Evolutionary conservation across 2,888 invertebrate genomes (phyloP).

Genomic region (Heliothis peltigera): DNA sequence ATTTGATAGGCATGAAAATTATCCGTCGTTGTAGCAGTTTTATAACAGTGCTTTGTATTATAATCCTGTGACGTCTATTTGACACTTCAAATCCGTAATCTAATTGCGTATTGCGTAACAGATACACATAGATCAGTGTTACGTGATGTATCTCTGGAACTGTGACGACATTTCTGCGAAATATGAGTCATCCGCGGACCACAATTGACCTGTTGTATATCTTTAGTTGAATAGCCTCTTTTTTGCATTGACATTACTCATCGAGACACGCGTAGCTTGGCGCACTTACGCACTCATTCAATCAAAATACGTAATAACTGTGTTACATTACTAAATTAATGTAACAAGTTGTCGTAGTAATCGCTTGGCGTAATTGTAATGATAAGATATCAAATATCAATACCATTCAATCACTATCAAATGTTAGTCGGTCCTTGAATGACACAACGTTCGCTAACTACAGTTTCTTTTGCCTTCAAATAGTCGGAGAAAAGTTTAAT

Average conservation of each 20-base stretch:
- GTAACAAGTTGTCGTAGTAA: neutral
- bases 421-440: neutral
- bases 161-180: constrained; percentile 83
- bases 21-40: constrained; percentile 44
- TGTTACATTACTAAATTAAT: constrained; percentile 34
- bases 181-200: constrained; percentile 76
- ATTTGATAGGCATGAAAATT: constrained; percentile 60
- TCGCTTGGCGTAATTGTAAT: neutral
- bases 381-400: neutral
- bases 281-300: constrained; percentile 75
- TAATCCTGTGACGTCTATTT: constrained; percentile 70
- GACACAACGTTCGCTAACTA: neutral
- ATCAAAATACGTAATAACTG: constrained; percentile 73
- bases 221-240: constrained; percentile 69
- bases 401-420: neutral
- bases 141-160: constrained; percentile 73
- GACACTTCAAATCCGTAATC: constrained; percentile 71
- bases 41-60: constrained; percentile 48
- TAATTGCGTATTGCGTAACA: constrained; percentile 65
- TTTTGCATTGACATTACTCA: constrained; percentile 84
- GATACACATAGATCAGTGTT: constrained; percentile 50
- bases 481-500: neutral
- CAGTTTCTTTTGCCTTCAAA: neutral
- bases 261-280: constrained; percentile 72
- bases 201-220: constrained; percentile 73